Evolutionary conservation across 2,113 vertebrate species (phyloP).

Genomic region (Rousettus leschenaultii): DNA sequence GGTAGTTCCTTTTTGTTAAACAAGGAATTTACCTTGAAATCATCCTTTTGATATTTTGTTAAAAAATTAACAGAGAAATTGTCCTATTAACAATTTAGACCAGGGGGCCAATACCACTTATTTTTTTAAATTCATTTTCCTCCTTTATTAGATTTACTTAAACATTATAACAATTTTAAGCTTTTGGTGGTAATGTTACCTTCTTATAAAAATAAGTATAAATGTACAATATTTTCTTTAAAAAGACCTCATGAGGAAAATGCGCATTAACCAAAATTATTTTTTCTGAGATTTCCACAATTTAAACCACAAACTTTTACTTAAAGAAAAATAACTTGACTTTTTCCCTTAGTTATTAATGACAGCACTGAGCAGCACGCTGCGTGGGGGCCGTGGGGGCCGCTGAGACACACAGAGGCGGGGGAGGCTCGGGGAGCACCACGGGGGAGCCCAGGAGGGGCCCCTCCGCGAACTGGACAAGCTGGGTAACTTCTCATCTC

Average conservation of each 20-base stretch:
- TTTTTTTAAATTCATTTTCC: neutral
- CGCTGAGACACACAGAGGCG: no score
- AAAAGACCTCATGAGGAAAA: neutral
- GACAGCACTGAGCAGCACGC: no score
- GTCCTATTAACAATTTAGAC: neutral
- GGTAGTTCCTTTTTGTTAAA: neutral
- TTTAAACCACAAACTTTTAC: neutral
- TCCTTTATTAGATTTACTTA: neutral
- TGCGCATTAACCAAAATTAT: neutral
- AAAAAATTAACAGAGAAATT: neutral
- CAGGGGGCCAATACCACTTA: neutral
- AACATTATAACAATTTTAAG: neutral
- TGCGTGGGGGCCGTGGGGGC: no score
- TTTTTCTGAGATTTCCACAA: neutral
- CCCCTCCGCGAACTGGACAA: rapidly evolving
- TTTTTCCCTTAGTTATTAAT: neutral
- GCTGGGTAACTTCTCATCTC: no score
- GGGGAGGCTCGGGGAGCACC: no score
- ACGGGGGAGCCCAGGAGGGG: neutral
- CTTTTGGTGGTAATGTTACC: neutral
- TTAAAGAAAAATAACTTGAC: neutral
- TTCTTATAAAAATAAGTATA: neutral
- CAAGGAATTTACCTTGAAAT: neutral
- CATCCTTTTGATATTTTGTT: neutral
- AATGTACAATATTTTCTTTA: neutral